These are phyloP conservation scores for Australoheros facetus DNA, from an alignment of 2,797 vertebrate genomes.

Conservation along the genomic window DNA sequence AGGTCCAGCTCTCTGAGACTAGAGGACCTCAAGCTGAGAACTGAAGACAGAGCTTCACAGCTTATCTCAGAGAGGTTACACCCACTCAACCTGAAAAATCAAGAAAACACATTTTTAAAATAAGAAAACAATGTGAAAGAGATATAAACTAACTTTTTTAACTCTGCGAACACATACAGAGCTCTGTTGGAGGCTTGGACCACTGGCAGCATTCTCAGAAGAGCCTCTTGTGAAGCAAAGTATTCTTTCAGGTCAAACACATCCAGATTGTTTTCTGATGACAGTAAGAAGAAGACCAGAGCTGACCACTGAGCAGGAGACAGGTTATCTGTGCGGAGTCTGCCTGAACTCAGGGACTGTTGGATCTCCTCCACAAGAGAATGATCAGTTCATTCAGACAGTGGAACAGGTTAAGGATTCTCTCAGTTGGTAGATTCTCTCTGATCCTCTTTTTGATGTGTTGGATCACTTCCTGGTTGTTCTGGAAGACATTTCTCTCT, in stretches of 20 bases:
- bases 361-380: not conserved
- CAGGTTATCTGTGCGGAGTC: not conserved
- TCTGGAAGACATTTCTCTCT: no score
- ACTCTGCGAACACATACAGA: not conserved
- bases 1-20: not conserved
- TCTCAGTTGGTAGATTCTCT: not conserved
- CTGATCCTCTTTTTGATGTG: not conserved
- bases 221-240: not conserved
- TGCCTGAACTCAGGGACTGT: not conserved
- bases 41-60: not conserved
- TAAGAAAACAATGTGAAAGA: not conserved
- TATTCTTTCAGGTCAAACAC: not conserved
- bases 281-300: conserved; percentile 13
- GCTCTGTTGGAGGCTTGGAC: not conserved
- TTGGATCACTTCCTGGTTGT: not conserved
- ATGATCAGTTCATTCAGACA: not conserved
- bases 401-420: not conserved
- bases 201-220: not conserved
- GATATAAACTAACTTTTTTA: no score
- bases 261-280: conserved; percentile 12
- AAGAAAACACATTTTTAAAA: no score
- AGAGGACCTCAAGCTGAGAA: not conserved
- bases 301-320: conserved; percentile 16
- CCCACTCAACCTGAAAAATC: not conserved
- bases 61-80: not conserved